Conservation (phyloP, 2,113 vertebrate species). For the Lophura nycthemera region DNA sequence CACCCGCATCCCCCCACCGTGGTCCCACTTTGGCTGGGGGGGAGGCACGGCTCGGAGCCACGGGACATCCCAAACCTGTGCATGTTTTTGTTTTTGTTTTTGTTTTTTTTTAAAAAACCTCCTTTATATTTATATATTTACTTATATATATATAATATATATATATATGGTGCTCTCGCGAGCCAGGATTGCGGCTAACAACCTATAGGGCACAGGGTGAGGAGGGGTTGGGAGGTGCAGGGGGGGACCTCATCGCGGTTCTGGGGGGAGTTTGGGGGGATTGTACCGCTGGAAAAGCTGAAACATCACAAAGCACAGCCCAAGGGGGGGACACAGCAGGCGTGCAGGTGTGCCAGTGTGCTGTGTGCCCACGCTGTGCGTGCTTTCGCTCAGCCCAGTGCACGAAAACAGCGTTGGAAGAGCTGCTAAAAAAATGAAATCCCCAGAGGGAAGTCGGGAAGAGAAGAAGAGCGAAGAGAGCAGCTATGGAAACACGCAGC, state of each 20-base stretch:
- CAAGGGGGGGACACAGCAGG: not conserved
- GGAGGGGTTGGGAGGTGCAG: not conserved
- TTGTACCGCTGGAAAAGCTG: constrained; percentile 4
- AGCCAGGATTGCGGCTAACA: not conserved
- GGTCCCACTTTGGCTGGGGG: not conserved
- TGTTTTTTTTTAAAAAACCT: not conserved
- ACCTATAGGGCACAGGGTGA: accelerated
- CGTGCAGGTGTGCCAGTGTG: too few relatives aligned
- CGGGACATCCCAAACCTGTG: not conserved
- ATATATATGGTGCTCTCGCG: not conserved
- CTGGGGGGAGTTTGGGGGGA: not conserved
- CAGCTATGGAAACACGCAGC: not conserved
- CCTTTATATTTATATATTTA: constrained; percentile 2
- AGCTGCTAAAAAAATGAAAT: not conserved
- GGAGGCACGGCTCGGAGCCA: not conserved
- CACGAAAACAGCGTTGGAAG: not conserved
- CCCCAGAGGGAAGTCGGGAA: not conserved
- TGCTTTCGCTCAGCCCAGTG: not conserved
- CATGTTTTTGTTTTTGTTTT: not conserved
- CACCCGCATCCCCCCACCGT: not conserved
- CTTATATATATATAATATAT: constrained; percentile 24
- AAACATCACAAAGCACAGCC: not conserved
- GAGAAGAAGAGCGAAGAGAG: not conserved
- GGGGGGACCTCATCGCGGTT: not conserved
- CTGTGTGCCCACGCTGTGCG: too few relatives aligned